Base-by-base conservation (phyloP, 2,113 vertebrate species). In the Clarias batrachus region DNA sequence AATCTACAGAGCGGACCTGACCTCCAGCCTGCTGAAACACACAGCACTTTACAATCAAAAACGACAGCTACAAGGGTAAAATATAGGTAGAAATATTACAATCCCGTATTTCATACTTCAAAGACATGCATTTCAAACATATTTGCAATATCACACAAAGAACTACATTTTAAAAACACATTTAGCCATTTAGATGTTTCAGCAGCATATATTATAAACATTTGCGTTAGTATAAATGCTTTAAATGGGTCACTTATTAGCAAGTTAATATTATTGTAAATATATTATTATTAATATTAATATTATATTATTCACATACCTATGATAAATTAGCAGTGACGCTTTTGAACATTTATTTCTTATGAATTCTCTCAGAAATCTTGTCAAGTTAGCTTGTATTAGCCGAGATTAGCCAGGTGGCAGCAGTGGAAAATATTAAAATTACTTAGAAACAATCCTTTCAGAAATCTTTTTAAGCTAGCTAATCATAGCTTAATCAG, bases 1-100 rank as follows among this genome's bases (percentile, higher is more conserved):
- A 85, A 33, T 21, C 56, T 0, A 83, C 87, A 37, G 48, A 54
- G 1, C 87, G 91, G 4, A 41, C 86, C 0, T 93, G 92, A 68
- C 78, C 78, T 84, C 82, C 88, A 3, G 93, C 93, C 96, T 96
- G 91, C 11, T 65, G 23, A 87, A 76, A 89, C 89, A 82, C 33
- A 77, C 5, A 7, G 88, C 52, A 56, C 12, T 23, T 60, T 3
- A 68, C 33, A 6, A 65, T 33, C 3, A 11, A 27, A 78, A 78
- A 17, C 23, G 3, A 57, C 30, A 57, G 23, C 48, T 54, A 54
- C 13, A 54, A 54, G 25, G 3, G 25, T 56, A n/a, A 74, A 52
- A 13, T 23, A 71, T 7, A 1, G 13, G 13, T 14, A 1, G 33
- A 71, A 71, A 17, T 8, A 13, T 10, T 17, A 71, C 13, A 70